Percentiles rank a stretch among this genome's conserved stretches.
phyloP scores from a whole-genome alignment of 2,797 vertebrate genomes.

The Danio tinwini region DNA sequence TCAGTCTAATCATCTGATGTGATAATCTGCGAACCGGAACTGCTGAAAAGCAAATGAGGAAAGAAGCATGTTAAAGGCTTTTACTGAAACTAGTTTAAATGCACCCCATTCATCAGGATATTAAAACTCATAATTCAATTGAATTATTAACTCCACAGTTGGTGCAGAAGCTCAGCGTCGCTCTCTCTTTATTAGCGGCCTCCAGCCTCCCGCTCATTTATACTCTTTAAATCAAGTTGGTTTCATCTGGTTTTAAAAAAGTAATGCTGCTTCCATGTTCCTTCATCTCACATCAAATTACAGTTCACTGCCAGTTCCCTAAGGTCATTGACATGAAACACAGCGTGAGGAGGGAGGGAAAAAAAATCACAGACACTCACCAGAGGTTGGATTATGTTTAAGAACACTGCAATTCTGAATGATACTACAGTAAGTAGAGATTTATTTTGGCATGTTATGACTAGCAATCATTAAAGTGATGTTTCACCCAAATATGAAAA shows the following conservation, averaged over 20 bases:
- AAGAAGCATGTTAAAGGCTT: constrained; percentile 44
- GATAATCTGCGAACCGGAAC: constrained; percentile 50
- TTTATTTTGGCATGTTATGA: neutral
- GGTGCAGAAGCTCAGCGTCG: constrained; percentile 8
- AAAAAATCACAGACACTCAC: neutral
- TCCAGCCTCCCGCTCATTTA: constrained; percentile 28
- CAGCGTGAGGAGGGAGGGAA: neutral
- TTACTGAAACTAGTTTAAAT: constrained; percentile 45
- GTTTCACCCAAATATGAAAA: too few relatives aligned
- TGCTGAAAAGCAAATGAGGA: constrained; percentile 42
- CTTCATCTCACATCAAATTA: constrained; percentile 28
- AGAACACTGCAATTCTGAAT: neutral
- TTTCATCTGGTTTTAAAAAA: constrained; percentile 35
- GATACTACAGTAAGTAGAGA: neutral
- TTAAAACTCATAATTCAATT: constrained; percentile 48
- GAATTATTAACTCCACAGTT: constrained; percentile 47
- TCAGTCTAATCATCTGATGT: constrained; percentile 45
- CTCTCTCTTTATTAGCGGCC: constrained; percentile 20
- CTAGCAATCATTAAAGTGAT: neutral
- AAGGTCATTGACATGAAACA: neutral
- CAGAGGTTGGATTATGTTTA: neutral
- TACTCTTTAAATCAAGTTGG: constrained; percentile 43
- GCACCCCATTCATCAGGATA: constrained; percentile 50
- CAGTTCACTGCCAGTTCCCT: constrained; percentile 18
- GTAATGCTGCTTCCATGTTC: constrained; percentile 23